phyloP scores from a whole-genome alignment of 2,888 invertebrate genomes.

The Gandaritis pyraliata region DNA sequence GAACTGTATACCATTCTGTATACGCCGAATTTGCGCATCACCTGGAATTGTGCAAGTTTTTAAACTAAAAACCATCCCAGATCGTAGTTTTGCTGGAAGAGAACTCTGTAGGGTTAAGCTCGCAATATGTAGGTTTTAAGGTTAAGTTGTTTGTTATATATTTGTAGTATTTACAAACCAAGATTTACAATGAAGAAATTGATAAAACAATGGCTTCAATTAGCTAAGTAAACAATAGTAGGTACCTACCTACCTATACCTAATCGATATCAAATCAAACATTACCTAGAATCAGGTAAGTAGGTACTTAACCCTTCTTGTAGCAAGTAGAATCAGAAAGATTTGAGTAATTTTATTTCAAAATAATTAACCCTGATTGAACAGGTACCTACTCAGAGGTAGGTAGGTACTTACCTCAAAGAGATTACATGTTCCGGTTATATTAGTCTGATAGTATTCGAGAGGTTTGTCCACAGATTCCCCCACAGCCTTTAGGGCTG shows the following conservation, averaged over 20 bases:
- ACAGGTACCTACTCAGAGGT: too few species aligned
- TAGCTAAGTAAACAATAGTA: not conserved
- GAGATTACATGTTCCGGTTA: conserved; percentile 92
- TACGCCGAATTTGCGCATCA: conserved; percentile 90
- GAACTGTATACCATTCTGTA: conserved; percentile 92
- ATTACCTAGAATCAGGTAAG: conserved; percentile 3
- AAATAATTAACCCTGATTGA: too few species aligned
- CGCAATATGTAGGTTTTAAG: too few species aligned
- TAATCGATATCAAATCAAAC: not conserved
- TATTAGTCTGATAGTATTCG: conserved; percentile 95
- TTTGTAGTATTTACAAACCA: not conserved
- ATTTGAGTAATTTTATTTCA: too few species aligned
- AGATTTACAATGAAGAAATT: conserved; percentile 1
- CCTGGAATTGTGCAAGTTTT: conserved; percentile 71
- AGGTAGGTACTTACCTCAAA: conserved; percentile 88
- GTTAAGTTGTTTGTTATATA: too few species aligned
- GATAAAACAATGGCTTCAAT: not conserved
- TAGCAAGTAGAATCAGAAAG: not conserved
- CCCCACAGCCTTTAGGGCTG: conserved; percentile 97
- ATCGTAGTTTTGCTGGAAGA: too few species aligned
- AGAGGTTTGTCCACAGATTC: conserved; percentile 95
- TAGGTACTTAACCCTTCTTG: conserved; percentile 1
- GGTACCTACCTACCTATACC: too few species aligned
- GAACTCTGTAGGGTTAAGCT: too few species aligned
- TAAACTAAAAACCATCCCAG: too few species aligned